Evolutionary conservation across 2,797 vertebrate species (phyloP).

Genomic region (Pangasius macronema): DNA sequence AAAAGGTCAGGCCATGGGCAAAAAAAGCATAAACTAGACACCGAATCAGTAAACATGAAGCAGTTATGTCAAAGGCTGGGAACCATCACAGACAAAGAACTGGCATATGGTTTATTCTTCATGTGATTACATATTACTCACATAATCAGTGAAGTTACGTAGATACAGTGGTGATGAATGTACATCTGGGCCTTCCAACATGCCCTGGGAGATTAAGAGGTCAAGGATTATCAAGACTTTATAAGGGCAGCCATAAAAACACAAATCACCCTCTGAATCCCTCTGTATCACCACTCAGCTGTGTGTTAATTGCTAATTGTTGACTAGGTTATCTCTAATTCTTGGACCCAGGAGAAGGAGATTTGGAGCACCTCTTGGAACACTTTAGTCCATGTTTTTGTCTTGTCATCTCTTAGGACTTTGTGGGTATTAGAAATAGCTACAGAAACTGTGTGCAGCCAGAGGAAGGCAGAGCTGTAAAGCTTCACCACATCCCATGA

Average conservation of each 20-base stretch:
- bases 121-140: not conserved
- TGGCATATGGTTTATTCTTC: not conserved
- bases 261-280: not conserved
- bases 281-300: conserved; percentile 29
- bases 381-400: conserved; percentile 40
- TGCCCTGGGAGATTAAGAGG: not conserved
- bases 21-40: not conserved
- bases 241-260: not conserved
- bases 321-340: conserved; percentile 47
- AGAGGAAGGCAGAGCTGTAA: not conserved
- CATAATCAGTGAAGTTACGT: not conserved
- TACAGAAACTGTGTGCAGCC: not conserved
- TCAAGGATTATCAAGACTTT: not conserved
- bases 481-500: conserved; percentile 36
- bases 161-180: not conserved
- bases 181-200: not conserved
- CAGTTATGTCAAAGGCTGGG: not conserved
- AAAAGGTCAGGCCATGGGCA: not conserved
- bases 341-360: conserved; percentile 18
- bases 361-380: conserved; percentile 21
- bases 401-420: conserved; percentile 36
- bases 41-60: not conserved
- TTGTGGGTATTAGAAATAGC: conserved; percentile 44
- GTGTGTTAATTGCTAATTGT: conserved; percentile 38
- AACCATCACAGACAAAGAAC: not conserved